Percentiles rank a stretch among this genome's conserved stretches.
These are phyloP conservation scores for Dicentrarchus labrax DNA, from an alignment of 2,113 vertebrate species.

Conservation along the genomic window DNA sequence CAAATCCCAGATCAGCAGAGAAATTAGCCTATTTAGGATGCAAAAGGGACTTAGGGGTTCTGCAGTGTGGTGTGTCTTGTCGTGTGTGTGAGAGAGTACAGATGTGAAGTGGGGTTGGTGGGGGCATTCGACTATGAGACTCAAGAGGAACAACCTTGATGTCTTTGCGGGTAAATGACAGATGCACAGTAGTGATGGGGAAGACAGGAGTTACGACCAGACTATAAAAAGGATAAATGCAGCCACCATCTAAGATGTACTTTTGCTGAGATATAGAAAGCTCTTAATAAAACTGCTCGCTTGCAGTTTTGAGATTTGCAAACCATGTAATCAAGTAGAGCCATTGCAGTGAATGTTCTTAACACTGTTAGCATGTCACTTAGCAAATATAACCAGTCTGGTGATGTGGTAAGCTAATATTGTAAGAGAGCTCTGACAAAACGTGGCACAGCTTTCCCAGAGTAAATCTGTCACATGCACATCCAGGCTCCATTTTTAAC, in stretches of 20 bases:
- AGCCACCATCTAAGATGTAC: slow-evolving; percentile 18
- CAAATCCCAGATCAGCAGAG: slow-evolving; percentile 84
- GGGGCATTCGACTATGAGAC: slow-evolving; percentile 29
- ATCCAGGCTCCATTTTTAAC: not conserved
- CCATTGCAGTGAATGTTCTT: slow-evolving; percentile 33
- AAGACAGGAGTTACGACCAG: slow-evolving; percentile 60
- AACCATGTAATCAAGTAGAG: slow-evolving; percentile 59
- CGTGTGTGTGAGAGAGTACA: slow-evolving; percentile 5
- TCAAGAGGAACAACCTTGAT: slow-evolving; percentile 53
- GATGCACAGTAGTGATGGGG: slow-evolving; percentile 50
- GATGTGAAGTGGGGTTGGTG: slow-evolving; percentile 23
- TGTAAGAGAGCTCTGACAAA: not conserved
- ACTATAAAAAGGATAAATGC: slow-evolving; percentile 68
- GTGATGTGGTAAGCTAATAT: not conserved
- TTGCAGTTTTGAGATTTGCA: slow-evolving; percentile 71
- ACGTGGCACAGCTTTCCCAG: not conserved
- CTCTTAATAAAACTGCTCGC: slow-evolving; percentile 52
- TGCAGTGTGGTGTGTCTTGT: slow-evolving; percentile 12
- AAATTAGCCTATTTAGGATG: slow-evolving; percentile 84
- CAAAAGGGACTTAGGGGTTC: slow-evolving; percentile 45
- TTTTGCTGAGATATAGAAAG: slow-evolving; percentile 44
- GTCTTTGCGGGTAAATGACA: slow-evolving; percentile 66
- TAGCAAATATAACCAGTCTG: not conserved
- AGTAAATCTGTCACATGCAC: not conserved
- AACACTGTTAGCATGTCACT: slow-evolving; percentile 30